Evolutionary conservation across 2,888 invertebrate genomes (phyloP), one percentile per base, ranked within the genome.

Genomic region (Caenorhabditis sp.): DNA sequence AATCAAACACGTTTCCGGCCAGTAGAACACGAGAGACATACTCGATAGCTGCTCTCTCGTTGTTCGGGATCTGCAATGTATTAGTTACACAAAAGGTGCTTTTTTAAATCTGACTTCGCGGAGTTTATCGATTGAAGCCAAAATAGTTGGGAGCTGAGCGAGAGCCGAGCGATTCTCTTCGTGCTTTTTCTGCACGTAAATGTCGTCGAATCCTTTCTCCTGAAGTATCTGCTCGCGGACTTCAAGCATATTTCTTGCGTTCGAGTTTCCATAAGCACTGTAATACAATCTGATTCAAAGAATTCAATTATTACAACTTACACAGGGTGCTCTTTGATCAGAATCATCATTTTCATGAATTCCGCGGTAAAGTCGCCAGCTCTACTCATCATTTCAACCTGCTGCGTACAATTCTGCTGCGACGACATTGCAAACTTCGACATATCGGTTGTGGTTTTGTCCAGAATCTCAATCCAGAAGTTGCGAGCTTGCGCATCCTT

Each of bases 1-100:
- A 96, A 90, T 98, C 97, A 91, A 97, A 97, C 91, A 97, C 95
- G 90, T 98, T 98, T 22, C 96, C 95, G 89, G 92, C 92, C 39
- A 93, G 89, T 41, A 93, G 89, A 5, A 78, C 73, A 5, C 77
- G 78, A 11, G 62, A 70, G 2, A 79, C 74, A 30, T 53, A 56
- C 26, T 70, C 70, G 27, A 74, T 15, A 0, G 77, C 59, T 2
- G 45, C 41, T 17, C 58, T 52, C 1, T 71, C 48, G 9, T 26
- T 22, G 1, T 27, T 41, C 6, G 20, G 15, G 22, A 1, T 20
- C 22, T 17, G 20, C 13, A 30, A 35, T 46, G 5, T 0, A 39
- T 30, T n/a, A 13, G 17, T 37, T 6, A 24, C 1, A 2, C 7
- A 17, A n/a, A 6, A 15, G 24, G n/a, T 43, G 13, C 8, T 55